Evolutionary conservation across 1,140 invertebrate species (phyloP).

Genomic region (Temnothorax longispinosus): DNA sequence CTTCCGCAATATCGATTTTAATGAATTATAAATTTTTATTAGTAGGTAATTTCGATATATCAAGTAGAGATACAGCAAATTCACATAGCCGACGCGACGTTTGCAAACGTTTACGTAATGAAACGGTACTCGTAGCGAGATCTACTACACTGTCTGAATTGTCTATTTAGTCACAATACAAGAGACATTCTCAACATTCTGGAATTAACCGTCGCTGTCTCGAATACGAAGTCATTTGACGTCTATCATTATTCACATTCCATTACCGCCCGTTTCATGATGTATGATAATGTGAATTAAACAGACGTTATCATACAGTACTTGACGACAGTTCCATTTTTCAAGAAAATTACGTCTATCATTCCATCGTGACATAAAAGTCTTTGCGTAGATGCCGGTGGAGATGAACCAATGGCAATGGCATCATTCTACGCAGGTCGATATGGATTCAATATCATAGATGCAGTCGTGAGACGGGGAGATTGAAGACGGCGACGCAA

Average conservation of each 20-base stretch:
- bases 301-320: not conserved
- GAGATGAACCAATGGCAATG: slow-evolving; percentile 5
- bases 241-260: slow-evolving; percentile 54
- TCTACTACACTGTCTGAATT: slow-evolving; percentile 2
- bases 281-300: slow-evolving; percentile 35
- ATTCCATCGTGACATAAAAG: not conserved
- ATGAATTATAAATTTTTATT: slow-evolving; percentile 4
- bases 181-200: slow-evolving; percentile 37
- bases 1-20: not conserved
- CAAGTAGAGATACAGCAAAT: not conserved
- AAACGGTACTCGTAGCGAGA: slow-evolving; percentile 9
- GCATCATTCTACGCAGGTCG: not conserved
- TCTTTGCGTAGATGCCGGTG: not conserved
- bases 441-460: not conserved
- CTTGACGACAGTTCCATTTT: slow-evolving; percentile 11
- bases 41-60: not conserved
- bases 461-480: not conserved
- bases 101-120: slow-evolving; percentile 8
- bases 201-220: slow-evolving; percentile 37
- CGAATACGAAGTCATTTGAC: slow-evolving; percentile 44
- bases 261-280: slow-evolving; percentile 29
- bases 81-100: not conserved
- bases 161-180: slow-evolving; percentile 43
- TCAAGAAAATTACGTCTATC: not conserved
- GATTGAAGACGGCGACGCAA: not conserved